Conservation (phyloP, 2,113 vertebrate genomes). For the Cinclus mexicanus region DNA sequence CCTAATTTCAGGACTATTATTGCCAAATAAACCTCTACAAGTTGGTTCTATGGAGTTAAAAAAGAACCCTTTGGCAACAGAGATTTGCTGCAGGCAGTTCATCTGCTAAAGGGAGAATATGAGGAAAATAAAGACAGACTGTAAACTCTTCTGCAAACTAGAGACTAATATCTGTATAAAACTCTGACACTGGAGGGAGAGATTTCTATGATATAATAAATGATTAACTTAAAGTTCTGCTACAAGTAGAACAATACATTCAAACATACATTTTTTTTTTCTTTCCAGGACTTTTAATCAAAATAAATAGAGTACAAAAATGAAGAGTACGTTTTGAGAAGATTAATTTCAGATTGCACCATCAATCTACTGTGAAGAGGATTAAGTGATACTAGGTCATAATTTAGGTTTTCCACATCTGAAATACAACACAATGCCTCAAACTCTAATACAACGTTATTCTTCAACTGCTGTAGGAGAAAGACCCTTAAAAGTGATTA, state of each 20-base stretch:
- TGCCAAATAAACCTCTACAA: conserved; percentile 6
- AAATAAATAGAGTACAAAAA: conserved; percentile 80
- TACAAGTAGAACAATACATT: conserved; percentile 79
- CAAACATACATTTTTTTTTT: conserved; percentile 64
- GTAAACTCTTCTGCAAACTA: conserved; percentile 72
- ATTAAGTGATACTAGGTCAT: conserved; percentile 52
- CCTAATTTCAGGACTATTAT: conserved; percentile 6
- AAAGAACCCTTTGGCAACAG: conserved; percentile 57
- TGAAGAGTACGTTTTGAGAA: conserved; percentile 62
- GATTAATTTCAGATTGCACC: conserved; percentile 75
- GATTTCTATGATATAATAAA: conserved; percentile 65
- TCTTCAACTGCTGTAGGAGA: conserved; percentile 52
- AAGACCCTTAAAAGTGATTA: conserved; percentile 39
- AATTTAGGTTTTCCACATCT: conserved; percentile 49
- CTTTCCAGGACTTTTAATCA: conserved; percentile 69
- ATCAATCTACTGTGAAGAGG: conserved; percentile 70
- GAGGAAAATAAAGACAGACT: conserved; percentile 32
- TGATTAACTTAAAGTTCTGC: conserved; percentile 73
- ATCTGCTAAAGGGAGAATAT: conserved; percentile 45
- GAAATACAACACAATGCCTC: conserved; percentile 64
- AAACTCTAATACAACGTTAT: conserved; percentile 16
- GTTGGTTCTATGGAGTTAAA: background rate
- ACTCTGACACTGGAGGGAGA: conserved; percentile 58
- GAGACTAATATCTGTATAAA: conserved; percentile 67
- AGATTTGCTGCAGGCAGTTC: conserved; percentile 36